phyloP scores from a whole-genome alignment of 2,797 vertebrate species.

The Taenioides sp. region DNA sequence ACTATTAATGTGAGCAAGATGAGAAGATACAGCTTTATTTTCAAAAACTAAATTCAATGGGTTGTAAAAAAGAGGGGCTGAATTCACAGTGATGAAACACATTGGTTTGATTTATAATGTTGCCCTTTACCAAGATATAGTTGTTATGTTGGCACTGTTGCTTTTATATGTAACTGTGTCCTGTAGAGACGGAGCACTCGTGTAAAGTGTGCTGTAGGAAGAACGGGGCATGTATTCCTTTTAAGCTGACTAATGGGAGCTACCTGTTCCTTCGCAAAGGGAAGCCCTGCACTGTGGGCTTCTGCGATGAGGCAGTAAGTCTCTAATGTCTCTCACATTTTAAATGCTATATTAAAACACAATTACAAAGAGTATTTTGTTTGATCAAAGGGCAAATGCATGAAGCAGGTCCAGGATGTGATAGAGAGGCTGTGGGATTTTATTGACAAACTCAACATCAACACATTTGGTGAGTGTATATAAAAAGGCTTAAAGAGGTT shows the following conservation, averaged over 20 bases:
- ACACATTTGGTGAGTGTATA: constrained; percentile 86
- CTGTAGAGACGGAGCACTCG: constrained; percentile 87
- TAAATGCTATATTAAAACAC: neutral
- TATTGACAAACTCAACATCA: constrained; percentile 96
- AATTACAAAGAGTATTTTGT: neutral
- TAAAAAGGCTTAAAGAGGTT: neutral
- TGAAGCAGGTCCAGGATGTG: constrained; percentile 97
- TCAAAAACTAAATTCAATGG: neutral
- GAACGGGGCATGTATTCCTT: constrained; percentile 81
- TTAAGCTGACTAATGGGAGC: constrained; percentile 50
- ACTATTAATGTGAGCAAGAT: neutral
- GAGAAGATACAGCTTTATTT: neutral
- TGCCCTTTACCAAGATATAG: neutral
- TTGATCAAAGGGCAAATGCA: constrained; percentile 89
- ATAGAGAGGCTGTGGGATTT: constrained; percentile 98
- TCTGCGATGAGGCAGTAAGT: constrained; percentile 91
- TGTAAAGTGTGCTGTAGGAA: constrained; percentile 94
- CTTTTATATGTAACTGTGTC: neutral
- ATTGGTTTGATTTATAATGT: neutral
- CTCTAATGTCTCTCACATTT: neutral
- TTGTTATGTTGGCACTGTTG: neutral
- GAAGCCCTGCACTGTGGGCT: constrained; percentile 96
- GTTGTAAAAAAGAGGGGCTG: neutral
- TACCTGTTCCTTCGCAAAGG: constrained; percentile 91
- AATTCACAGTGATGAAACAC: neutral